These are phyloP conservation scores for Oreochromis tanganicae DNA, from an alignment of 2,113 vertebrate genomes.

Conservation along the genomic window DNA sequence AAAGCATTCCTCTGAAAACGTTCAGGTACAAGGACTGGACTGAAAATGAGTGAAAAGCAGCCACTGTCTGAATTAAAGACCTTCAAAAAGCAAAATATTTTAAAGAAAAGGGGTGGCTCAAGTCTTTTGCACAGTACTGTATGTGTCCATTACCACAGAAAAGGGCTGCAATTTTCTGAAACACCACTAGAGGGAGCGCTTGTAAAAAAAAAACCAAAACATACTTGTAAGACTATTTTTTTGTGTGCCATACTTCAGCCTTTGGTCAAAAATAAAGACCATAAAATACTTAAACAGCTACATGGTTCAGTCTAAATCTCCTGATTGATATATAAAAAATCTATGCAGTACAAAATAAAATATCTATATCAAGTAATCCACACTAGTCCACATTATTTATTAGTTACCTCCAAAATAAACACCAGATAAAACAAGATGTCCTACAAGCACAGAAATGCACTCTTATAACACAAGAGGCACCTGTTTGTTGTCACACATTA, in stretches of 20 bases:
- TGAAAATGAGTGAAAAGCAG: background rate
- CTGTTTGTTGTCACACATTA: background rate
- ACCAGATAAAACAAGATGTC: background rate
- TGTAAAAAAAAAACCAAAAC: background rate
- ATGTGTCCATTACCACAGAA: background rate
- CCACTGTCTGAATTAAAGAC: background rate
- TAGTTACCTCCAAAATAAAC: background rate
- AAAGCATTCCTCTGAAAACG: background rate
- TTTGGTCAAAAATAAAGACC: background rate
- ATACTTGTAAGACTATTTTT: background rate
- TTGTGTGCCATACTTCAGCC: background rate
- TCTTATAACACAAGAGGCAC: constrained; percentile 3
- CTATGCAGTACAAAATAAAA: background rate
- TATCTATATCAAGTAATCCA: background rate
- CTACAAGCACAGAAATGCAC: background rate
- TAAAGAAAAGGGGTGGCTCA: background rate
- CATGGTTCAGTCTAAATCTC: background rate
- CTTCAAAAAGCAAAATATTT: background rate
- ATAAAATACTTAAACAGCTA: background rate
- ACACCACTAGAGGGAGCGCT: constrained; percentile 15
- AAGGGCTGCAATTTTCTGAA: background rate
- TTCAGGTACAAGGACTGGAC: background rate
- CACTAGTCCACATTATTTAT: constrained; percentile 12
- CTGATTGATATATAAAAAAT: background rate
- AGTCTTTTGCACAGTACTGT: background rate